Conservation (phyloP, 2,797 vertebrate species). For the Eulemur mongoz region DNA sequence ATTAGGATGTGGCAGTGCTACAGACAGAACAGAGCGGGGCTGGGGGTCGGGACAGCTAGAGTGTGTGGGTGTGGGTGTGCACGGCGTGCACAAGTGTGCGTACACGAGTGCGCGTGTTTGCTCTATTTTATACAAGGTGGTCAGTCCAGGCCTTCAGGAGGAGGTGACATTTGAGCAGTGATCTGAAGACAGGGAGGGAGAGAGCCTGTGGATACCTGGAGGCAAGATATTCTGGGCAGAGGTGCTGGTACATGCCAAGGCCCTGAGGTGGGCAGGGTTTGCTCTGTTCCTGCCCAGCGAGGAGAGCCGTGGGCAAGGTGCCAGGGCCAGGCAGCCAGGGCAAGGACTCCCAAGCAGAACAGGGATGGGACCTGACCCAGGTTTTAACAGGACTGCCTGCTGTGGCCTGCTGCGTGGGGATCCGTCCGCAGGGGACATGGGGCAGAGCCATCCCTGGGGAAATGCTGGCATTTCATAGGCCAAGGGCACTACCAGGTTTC, state of each 20-base stretch:
- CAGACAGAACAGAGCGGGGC: no score
- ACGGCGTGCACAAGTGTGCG: rapidly evolving
- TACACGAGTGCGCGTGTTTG: neutral
- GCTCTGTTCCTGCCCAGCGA: neutral
- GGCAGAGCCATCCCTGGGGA: neutral
- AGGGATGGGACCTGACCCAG: neutral
- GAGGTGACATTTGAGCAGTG: neutral
- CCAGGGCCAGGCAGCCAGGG: neutral
- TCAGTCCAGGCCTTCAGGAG: neutral
- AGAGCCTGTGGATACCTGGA: neutral
- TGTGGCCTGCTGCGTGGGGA: neutral
- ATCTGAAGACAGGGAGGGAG: neutral
- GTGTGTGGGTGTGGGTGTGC: neutral
- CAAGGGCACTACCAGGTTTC: neutral
- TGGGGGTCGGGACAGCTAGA: neutral
- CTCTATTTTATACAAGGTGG: neutral
- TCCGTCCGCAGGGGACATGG: neutral
- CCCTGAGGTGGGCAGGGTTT: rapidly evolving
- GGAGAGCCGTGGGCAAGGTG: neutral
- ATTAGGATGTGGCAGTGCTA: rapidly evolving
- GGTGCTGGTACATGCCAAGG: neutral
- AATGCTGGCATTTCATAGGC: neutral
- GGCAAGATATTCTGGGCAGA: neutral
- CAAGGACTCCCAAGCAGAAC: neutral
- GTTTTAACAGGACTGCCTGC: neutral